These are phyloP conservation scores for Chiloscyllium punctatum DNA, from an alignment of 2,797 vertebrate genomes.

Conservation along the genomic window DNA sequence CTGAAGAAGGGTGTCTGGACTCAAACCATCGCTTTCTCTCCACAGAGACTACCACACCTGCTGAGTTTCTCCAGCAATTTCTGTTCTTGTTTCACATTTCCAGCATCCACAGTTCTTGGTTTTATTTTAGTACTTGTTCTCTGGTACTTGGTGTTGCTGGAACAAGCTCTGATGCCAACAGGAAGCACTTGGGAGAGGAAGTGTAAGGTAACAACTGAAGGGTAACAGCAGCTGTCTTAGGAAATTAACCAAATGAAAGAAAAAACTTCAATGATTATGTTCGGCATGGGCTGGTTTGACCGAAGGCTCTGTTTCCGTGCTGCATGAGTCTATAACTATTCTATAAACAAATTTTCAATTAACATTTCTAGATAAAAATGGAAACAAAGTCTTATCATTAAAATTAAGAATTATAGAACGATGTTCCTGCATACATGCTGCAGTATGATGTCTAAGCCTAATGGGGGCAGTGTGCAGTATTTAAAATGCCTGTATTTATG, in stretches of 20 bases:
- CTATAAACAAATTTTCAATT: not conserved
- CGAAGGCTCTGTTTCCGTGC: too few species aligned
- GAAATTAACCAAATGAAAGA: not conserved
- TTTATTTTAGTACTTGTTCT: too few species aligned
- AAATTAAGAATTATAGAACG: not conserved
- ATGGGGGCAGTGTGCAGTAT: not conserved
- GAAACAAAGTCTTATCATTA: not conserved
- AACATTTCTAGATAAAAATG: not conserved
- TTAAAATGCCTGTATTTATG: not conserved
- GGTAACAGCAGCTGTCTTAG: not conserved
- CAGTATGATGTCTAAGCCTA: not conserved
- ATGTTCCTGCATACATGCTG: not conserved
- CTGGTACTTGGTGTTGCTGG: not conserved
- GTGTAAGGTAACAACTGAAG: not conserved
- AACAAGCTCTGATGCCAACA: not conserved
- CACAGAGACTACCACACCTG: too few species aligned
- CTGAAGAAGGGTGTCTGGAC: too few species aligned
- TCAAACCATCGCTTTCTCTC: too few species aligned
- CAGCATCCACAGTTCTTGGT: too few species aligned
- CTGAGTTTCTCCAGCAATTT: too few species aligned
- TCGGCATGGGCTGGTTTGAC: too few species aligned
- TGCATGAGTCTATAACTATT: too few species aligned
- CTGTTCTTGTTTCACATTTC: too few species aligned
- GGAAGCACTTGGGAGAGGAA: too few species aligned
- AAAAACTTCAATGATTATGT: not conserved